phyloP scores from a whole-genome alignment of 2,113 vertebrate species.

The Macquaria australasica region DNA sequence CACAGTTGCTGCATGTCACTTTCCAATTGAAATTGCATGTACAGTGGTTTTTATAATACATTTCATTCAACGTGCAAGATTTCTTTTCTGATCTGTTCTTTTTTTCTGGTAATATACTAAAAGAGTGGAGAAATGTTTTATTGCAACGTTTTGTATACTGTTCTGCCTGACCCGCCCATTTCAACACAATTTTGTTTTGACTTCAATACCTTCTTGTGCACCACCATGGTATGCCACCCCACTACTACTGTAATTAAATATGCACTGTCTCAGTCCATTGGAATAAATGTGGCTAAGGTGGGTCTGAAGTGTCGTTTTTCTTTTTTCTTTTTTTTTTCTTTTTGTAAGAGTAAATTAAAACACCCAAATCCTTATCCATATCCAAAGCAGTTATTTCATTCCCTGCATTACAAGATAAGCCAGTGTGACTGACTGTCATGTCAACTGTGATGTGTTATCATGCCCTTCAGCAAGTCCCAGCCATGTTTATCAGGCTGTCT shows the following conservation, averaged over 20 bases:
- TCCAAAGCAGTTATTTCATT: not conserved
- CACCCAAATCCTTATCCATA: not conserved
- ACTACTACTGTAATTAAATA: constrained; percentile 81
- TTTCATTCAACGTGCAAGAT: constrained; percentile 27
- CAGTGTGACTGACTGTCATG: constrained; percentile 1
- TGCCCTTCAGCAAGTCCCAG: constrained; percentile 58
- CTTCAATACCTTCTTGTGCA: constrained; percentile 42
- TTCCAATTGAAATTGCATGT: constrained; percentile 18
- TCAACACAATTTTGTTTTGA: constrained; percentile 51
- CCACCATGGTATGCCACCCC: constrained; percentile 59
- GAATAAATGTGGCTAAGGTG: constrained; percentile 77
- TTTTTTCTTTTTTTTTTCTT: constrained; percentile 7
- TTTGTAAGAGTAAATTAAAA: constrained; percentile 13
- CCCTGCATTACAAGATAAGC: constrained; percentile 7
- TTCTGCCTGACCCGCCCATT: constrained; percentile 43
- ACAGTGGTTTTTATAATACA: constrained; percentile 39
- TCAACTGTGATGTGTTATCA: constrained; percentile 44
- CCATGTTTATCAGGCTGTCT: constrained; percentile 32
- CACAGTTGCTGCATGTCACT: constrained; percentile 40
- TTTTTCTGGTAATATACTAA: constrained; percentile 35
- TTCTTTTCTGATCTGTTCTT: constrained; percentile 32
- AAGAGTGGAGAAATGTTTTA: constrained; percentile 32
- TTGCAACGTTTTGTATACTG: constrained; percentile 50
- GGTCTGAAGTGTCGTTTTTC: constrained; percentile 46
- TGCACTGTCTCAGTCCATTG: constrained; percentile 81